A percentile compares a stretch with the other conserved stretches of the same genome.
phyloP scores from a whole-genome alignment of 2,113 vertebrate genomes.

The Oncorhynchus kisutch region DNA sequence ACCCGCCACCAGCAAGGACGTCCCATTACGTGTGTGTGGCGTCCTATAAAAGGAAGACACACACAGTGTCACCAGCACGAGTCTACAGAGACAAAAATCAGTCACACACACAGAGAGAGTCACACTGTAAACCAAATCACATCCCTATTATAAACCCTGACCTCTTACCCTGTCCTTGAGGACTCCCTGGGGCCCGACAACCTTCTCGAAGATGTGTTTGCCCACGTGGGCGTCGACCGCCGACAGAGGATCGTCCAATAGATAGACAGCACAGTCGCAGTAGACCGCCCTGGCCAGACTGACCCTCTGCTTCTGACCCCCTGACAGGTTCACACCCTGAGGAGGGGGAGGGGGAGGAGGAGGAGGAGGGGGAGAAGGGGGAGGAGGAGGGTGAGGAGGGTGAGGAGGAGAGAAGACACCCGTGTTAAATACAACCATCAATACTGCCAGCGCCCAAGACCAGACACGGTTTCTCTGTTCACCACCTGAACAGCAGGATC shows the following conservation, averaged over 20 bases:
- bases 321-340: slow-evolving; percentile 94
- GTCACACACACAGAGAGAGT: too few relatives aligned
- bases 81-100: too few relatives aligned
- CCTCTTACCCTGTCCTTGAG: slow-evolving; percentile 83
- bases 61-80: too few relatives aligned
- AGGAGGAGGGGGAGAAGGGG: neutral
- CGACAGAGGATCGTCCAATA: slow-evolving; percentile 92
- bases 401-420: neutral
- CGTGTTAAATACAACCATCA: neutral
- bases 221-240: slow-evolving; percentile 94
- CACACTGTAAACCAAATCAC: neutral
- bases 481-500: too few relatives aligned
- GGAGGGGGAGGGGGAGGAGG: neutral
- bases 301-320: slow-evolving; percentile 93
- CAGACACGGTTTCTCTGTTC: too few relatives aligned
- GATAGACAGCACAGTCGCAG: slow-evolving; percentile 81
- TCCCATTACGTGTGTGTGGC: too few relatives aligned
- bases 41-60: too few relatives aligned
- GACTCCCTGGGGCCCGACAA: slow-evolving; percentile 89
- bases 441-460: too few relatives aligned
- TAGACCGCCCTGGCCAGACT: slow-evolving; percentile 91
- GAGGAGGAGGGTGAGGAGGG: neutral
- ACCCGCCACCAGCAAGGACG: too few relatives aligned
- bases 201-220: slow-evolving; percentile 92
- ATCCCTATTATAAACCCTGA: too few relatives aligned